Evolutionary conservation across 1,140 invertebrate species (phyloP), one percentile per base, ranked within the genome.

Genomic region (Reticulitermes speratus): DNA sequence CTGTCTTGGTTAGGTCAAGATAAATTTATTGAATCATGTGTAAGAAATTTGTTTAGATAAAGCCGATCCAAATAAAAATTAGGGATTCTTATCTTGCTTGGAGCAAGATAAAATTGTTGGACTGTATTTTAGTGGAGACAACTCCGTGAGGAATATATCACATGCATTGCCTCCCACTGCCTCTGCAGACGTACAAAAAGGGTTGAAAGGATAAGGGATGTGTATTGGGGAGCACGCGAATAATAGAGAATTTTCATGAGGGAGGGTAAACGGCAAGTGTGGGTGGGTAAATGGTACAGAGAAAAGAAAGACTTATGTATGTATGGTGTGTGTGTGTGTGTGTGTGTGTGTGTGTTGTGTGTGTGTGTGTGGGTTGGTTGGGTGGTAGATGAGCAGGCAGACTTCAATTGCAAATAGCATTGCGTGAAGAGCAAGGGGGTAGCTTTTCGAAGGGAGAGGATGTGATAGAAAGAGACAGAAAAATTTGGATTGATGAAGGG

Each of bases 191-290:
- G 65, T 75, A 75, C 65, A 25, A 75, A 86, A 86, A 65, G 85
- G 85, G 85, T 86, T 86, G 85, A 86, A 86, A 86, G 85, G 85
- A 86, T 82, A 86, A 86, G 85, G 82, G 85, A 86, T 86, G 85
- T 86, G 85, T 86, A 52, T 86, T 82, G 85, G 85, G 85, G 59
- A 83, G 52, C 48, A 65, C n/a, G 85, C 55, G 85, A 82, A 86
- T 86, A 86, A 86, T 86, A 86, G 85, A 75, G 85, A 86, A 86
- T 86, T 86, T 86, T 86, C 81, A 82, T 82, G 85, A 86, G 65
- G 85, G 85, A 48, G 85, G 25, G 52, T 48, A 86, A 55, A 83
- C 59, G 85, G 75, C 23, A 32, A 65, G 44, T 38, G 82, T 30
- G 85, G 75, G 44, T 32, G 44, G 44, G 85, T 16, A 38, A 11